Conservation (phyloP, 30 jellyfish, hydroid and myxozoan genomes). For the Haliclystus octoradiatus region DNA sequence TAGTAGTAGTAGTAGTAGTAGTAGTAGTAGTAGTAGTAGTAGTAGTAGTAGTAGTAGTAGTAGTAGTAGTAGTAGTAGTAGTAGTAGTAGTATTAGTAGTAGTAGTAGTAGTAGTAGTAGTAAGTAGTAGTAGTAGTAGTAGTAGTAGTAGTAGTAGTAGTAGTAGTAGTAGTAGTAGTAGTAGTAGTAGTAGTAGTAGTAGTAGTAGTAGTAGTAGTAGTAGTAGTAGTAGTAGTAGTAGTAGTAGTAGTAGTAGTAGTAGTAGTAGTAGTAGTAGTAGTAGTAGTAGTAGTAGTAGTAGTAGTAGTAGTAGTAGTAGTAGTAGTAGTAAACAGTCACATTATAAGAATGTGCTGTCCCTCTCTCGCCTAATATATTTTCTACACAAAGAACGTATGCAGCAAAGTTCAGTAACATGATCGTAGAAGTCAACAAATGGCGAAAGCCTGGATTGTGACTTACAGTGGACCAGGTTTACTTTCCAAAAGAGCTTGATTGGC, state of each 20-base stretch:
- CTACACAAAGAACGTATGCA: too few relatives aligned
- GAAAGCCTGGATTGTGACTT: too few relatives aligned
- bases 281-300: neutral
- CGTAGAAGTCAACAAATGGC: too few relatives aligned
- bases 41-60: neutral
- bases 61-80: too few relatives aligned
- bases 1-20: constrained; percentile 4
- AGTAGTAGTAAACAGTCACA: too few relatives aligned
- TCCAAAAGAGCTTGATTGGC: too few relatives aligned
- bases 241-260: neutral
- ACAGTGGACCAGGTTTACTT: too few relatives aligned
- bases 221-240: neutral
- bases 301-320: constrained; percentile 4
- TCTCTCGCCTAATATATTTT: too few relatives aligned
- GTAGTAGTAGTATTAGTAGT: too few relatives aligned
- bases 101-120: too few relatives aligned
- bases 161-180: neutral
- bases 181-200: constrained; percentile 6
- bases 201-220: constrained; percentile 2
- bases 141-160: constrained; percentile 1
- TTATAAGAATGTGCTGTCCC: too few relatives aligned
- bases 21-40: neutral
- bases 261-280: constrained; percentile 2
- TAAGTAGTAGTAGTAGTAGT: too few relatives aligned
- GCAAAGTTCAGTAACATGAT: neutral